A percentile compares a stretch with the other conserved stretches of the same genome.
phyloP scores from a whole-genome alignment of 2,797 vertebrate species.

The Mus caroli region DNA sequence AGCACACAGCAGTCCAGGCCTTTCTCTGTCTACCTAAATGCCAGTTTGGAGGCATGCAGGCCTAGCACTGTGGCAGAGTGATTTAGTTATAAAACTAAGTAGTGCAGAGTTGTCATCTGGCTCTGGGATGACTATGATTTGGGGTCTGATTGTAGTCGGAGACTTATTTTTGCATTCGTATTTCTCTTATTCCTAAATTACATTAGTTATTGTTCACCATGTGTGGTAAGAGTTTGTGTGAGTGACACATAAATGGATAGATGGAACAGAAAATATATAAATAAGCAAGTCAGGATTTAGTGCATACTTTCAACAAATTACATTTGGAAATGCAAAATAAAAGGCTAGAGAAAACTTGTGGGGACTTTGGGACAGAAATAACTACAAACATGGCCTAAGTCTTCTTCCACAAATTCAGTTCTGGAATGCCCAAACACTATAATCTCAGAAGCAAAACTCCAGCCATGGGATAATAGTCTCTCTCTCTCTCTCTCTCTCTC shows the following conservation, averaged over 20 bases:
- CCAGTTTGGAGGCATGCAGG: not conserved
- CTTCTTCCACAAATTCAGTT: not conserved
- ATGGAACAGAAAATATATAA: conserved; percentile 34
- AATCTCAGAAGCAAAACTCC: conserved; percentile 9
- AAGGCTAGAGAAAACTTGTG: conserved; percentile 54
- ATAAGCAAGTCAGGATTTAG: conserved; percentile 21
- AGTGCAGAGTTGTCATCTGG: not conserved
- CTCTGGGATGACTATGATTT: not conserved
- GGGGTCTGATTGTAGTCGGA: conserved; percentile 13
- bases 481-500: not conserved
- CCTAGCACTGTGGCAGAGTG: not conserved
- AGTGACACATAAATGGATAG: conserved; percentile 31
- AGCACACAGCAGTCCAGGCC: not conserved
- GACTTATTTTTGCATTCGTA: conserved; percentile 9
- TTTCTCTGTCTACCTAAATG: not conserved
- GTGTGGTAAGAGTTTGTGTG: not conserved
- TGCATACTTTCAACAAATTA: conserved; percentile 39
- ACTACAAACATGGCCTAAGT: conserved; percentile 38
- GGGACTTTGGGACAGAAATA: not conserved
- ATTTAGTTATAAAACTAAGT: not conserved
- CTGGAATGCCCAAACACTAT: not conserved
- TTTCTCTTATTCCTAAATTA: conserved; percentile 44
- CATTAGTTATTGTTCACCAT: conserved; percentile 61
- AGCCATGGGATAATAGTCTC: too few species aligned
- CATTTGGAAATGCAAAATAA: conserved; percentile 26